Evolutionary conservation across 2,113 vertebrate genomes (phyloP), one percentile per base, ranked within the genome.

Genomic region (Triplophysa siluroides): DNA sequence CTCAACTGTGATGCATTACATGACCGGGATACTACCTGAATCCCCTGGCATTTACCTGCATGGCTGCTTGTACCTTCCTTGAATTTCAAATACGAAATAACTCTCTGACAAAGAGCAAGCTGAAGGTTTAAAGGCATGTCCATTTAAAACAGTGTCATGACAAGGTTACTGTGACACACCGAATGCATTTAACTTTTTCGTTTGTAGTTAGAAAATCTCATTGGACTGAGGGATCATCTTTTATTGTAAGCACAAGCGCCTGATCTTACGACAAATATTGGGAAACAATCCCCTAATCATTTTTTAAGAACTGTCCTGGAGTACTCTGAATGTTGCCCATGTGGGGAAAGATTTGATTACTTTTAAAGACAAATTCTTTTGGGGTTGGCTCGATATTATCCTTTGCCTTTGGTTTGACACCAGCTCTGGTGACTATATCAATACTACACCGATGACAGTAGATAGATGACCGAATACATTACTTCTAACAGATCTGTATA

Each of bases 101-200:
- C n/a, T 75, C 72, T 45, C 41, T 3, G 23, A 26, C 72, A 62
- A 45, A 75, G 41, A 26, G 58, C 62, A 74, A 13, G 60, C n/a
- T 60, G 12, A 74, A 43, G 33, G 33, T 60, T 61, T 12, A 60
- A 74, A 61, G 7, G 54, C 38, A 41, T 24, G 56, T 2, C 71
- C 4, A 24, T 74, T 61, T 61, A 60, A 73, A 60, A 21, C 54
- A 60, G n/a, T 23, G n/a, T 4, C 54, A 23, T 73, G 23, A 43
- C 71, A 73, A 73, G 54, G 71, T 14, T 60, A 60, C 71, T 3
- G 54, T 73, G 54, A 73, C 71, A 73, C n/a, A 71, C 29, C 33
- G 29, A 38, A 72, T 38, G 50, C 50, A 56, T 72, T 56, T 56
- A 33, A 2, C 24, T 70, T 9, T 54, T 56, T n/a, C 0, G n/a